Evolutionary conservation across 2,888 invertebrate species (phyloP), one percentile per base, ranked within the genome.

Genomic region (Orthonevra nobilis): DNA sequence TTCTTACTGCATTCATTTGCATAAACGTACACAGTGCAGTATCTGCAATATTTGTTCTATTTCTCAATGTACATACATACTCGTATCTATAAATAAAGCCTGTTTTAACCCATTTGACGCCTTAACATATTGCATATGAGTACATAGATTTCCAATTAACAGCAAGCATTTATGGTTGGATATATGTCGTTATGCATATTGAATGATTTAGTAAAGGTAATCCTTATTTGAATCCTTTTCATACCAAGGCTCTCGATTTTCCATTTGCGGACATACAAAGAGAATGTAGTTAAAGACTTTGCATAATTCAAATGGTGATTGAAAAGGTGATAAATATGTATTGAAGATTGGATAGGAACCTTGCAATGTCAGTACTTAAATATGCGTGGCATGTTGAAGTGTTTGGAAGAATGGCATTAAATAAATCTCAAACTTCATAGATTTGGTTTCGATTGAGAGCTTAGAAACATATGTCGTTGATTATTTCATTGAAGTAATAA

Each of bases 161-260:
- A 58, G 19, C 23, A 42, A 56, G 19, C 50, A 64, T 64, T 64
- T 70, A 54, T 61, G n/a, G 20, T 61, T 19, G 28, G 34, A 34
- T 42, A 64, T 73, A 36, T 5, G n/a, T n/a, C n/a, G 48, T 64
- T 72, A 12, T 72, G 63, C 72, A 73, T 64, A 64, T 64, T 64
- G 50, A 73, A 64, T 73, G 48, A 36, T 50, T 64, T 17, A 30
- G 42, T 42, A 42, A 64, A 66, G 73, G 28, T 58, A 73, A 64
- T 73, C 56, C 56, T 42, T 34, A 23, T 48, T 50, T 58, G 64
- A 64, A 48, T 73, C 42, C 58, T 48, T 72, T 61, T 26, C 48
- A 36, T 10, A 50, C 30, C 7, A 42, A 23, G 19, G 9, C 38
- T 48, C 54, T 63, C 19, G 32, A 63, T 23, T 10, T 48, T 26